These are phyloP conservation scores for Chouioia cunea DNA, from an alignment of 2,888 invertebrate genomes.

Conservation along the genomic window DNA sequence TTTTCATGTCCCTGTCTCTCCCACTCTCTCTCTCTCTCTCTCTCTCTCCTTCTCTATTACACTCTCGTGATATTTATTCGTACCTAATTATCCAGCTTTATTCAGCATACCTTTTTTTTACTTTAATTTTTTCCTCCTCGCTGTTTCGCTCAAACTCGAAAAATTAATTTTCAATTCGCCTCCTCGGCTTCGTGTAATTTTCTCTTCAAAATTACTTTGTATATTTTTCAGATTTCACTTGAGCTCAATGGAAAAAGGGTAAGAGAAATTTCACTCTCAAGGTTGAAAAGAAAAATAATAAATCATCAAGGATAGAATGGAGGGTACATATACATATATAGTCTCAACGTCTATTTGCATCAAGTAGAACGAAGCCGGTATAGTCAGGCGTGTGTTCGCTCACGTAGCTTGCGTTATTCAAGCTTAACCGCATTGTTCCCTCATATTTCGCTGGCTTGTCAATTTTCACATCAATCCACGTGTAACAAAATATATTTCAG, in stretches of 20 bases:
- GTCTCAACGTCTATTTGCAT: not conserved
- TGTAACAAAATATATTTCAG: no score
- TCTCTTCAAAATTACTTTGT: not conserved
- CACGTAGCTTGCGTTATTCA: conserved; percentile 8
- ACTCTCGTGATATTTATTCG: conserved; percentile 9
- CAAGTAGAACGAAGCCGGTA: conserved; percentile 27
- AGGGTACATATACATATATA: no score
- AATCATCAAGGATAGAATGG: no score
- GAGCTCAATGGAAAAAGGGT: not conserved
- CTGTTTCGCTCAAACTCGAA: not conserved
- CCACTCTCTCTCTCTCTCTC: not conserved
- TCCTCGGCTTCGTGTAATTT: not conserved
- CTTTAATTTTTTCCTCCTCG: conserved; percentile 4
- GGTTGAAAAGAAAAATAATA: no score
- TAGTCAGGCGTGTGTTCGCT: conserved; percentile 5
- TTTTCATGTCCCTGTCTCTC: not conserved
- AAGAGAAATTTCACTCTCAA: no score
- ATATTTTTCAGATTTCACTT: not conserved
- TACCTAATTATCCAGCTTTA: conserved; percentile 24
- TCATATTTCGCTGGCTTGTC: conserved; percentile 22
- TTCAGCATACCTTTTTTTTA: not conserved
- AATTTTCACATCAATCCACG: no score
- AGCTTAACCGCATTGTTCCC: conserved; percentile 11
- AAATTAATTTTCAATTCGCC: not conserved
- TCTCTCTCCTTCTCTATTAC: not conserved